Evolutionary conservation across 2,113 vertebrate genomes (phyloP), one percentile per base, ranked within the genome.

Genomic region (Gavialis gangeticus): DNA sequence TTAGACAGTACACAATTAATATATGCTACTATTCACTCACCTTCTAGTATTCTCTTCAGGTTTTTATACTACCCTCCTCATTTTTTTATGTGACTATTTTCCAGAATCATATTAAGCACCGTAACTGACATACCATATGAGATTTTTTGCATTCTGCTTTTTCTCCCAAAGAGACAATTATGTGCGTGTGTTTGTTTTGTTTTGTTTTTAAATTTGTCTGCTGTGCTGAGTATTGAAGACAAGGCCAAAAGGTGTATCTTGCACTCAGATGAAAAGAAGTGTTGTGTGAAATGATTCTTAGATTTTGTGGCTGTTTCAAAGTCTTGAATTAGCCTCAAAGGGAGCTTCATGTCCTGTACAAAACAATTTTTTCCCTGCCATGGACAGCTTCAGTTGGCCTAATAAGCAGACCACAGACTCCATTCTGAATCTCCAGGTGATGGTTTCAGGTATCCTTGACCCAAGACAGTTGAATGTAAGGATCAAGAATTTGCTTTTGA

Each of bases 41-140:
- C 8, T 17, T 76, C 80, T 85, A 18, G 24, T 15, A 6, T 18
- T 54, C 34, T 64, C 55, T 88, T 79, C 7, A 37, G 30, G 37
- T 89, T 85, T 94, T 89, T 17, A 75, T 0, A 85, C 93, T 63
- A 81, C 27, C 86, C 18, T 87, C 24, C 5, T 2, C 27, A 17
- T 5, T 24, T 3, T 84, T 24, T 76, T 91, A 62, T 54, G 56
- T 92, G 34, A 89, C 82, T 79, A 56, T 37, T 28, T 94, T 97
- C 93, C 80, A 62, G 75, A 89, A 89, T 17, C n/a, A n/a, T 63
- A 59, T 88, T 92, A 71, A 91, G 46, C 19, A 56, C n/a, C 34
- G 69, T 6, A 2, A 55, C 25, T 66, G 10, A 4, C 75, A 24
- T 75, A 24, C 64, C 59, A 46, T 46, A 9, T 60, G 3, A 1